phyloP scores from a whole-genome alignment of 2,113 vertebrate genomes.

The Peromyscus californicus region DNA sequence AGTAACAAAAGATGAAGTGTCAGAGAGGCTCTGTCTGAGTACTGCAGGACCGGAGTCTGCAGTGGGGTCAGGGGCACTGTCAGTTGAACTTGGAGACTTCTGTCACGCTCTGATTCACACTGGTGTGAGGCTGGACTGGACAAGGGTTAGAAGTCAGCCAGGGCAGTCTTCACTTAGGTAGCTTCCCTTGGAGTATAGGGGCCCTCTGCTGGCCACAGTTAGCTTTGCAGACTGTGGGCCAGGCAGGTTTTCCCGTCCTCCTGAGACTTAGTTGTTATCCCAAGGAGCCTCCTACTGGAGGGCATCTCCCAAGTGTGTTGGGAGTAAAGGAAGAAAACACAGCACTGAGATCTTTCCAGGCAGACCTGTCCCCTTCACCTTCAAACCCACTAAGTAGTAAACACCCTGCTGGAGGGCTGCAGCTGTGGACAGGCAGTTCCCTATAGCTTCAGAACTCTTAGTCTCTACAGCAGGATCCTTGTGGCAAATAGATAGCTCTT shows the following conservation, averaged over 20 bases:
- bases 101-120: not conserved
- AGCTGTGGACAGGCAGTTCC: not conserved
- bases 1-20: not conserved
- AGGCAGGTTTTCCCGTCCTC: not conserved
- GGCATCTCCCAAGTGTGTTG: not conserved
- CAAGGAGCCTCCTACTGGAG: not conserved
- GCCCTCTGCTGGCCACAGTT: slow-evolving; percentile 11
- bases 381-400: not conserved
- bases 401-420: not conserved
- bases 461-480: not conserved
- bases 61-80: not conserved
- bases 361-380: not conserved
- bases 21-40: not conserved
- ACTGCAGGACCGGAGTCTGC: not conserved
- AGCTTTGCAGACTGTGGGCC: not conserved
- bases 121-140: not conserved
- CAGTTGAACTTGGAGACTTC: not conserved
- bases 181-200: not conserved
- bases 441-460: not conserved
- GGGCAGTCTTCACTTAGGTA: not conserved
- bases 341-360: not conserved
- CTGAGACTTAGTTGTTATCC: not conserved
- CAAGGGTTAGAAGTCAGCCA: not conserved
- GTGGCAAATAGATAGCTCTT: not conserved
- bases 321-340: not conserved